A percentile compares a stretch with the other conserved stretches of the same genome.
Conservation (phyloP, 1,140 invertebrate species). For the Parapsyche elsis region DNA sequence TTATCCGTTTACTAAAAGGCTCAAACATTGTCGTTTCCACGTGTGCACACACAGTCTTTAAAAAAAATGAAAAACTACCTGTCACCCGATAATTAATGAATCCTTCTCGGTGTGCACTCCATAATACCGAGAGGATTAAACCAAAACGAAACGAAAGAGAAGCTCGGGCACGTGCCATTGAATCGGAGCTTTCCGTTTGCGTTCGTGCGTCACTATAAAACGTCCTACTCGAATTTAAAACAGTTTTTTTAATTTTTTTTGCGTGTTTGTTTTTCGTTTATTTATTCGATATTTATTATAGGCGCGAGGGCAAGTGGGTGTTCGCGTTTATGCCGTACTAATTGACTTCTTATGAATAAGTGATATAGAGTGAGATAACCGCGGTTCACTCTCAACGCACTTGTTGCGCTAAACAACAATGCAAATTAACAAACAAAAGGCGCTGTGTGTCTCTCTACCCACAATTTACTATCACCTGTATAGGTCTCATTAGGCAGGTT, state of each 20-base stretch:
- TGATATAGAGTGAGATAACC: constrained; percentile 25
- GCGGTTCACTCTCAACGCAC: constrained; percentile 29
- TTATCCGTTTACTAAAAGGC: no score
- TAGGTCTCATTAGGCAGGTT: constrained; percentile 10
- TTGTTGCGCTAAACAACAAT: constrained; percentile 29
- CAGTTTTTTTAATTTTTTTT: no score
- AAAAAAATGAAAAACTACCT: constrained; percentile 27
- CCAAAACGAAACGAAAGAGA: neutral
- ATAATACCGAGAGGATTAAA: neutral
- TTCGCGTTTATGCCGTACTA: constrained; percentile 15
- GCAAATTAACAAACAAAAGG: constrained; percentile 53
- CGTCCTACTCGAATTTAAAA: no score
- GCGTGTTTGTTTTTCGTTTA: no score
- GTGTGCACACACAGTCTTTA: neutral
- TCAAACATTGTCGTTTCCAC: neutral
- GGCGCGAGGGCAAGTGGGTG: neutral
- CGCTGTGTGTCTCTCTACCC: constrained; percentile 23
- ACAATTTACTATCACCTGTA: constrained; percentile 29
- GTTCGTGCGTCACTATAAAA: no score
- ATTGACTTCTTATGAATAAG: constrained; percentile 42
- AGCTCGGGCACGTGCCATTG: constrained; percentile 25
- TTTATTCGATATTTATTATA: no score
- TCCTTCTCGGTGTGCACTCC: constrained; percentile 14
- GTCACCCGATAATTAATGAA: constrained; percentile 28
- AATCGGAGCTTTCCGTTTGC: neutral